phyloP scores from a whole-genome alignment of 2,888 invertebrate species.

The Siphonodentalium dalli region DNA sequence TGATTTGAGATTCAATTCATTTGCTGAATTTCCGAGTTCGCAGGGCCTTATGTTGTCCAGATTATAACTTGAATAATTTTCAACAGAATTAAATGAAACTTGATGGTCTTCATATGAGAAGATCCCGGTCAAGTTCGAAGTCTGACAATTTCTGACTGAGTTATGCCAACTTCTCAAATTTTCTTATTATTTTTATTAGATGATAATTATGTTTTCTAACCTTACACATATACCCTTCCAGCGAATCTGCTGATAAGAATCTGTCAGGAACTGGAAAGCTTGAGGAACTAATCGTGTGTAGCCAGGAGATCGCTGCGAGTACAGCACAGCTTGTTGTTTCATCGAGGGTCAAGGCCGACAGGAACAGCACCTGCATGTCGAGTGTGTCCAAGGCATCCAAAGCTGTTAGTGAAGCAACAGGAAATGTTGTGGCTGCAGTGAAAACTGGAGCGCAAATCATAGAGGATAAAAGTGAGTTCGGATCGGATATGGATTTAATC shows the following conservation, averaged over 20 bases:
- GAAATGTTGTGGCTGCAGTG: conserved; percentile 90
- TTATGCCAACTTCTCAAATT: no score
- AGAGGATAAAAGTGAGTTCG: conserved; percentile 78
- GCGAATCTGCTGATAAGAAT: conserved; percentile 90
- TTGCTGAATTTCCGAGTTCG: no score
- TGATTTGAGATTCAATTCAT: no score
- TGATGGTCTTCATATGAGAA: no score
- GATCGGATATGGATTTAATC: no score
- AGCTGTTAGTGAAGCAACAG: conserved; percentile 88
- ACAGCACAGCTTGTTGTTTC: conserved; percentile 98
- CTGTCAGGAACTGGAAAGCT: conserved; percentile 82
- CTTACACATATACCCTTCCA: no score
- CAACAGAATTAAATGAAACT: no score
- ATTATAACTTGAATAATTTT: no score
- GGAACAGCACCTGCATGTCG: conserved; percentile 79
- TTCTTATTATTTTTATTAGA: no score
- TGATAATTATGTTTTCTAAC: background rate
- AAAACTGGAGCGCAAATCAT: conserved; percentile 86
- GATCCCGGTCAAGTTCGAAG: no score
- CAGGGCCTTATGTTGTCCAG: no score
- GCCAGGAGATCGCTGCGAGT: conserved; percentile 94
- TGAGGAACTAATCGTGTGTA: conserved; percentile 93
- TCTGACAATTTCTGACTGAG: no score
- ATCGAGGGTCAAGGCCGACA: conserved; percentile 90
- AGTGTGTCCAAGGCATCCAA: conserved; percentile 86